Evolutionary conservation across 2,888 invertebrate genomes (phyloP).

Genomic region (Opisthograptis luteolata): DNA sequence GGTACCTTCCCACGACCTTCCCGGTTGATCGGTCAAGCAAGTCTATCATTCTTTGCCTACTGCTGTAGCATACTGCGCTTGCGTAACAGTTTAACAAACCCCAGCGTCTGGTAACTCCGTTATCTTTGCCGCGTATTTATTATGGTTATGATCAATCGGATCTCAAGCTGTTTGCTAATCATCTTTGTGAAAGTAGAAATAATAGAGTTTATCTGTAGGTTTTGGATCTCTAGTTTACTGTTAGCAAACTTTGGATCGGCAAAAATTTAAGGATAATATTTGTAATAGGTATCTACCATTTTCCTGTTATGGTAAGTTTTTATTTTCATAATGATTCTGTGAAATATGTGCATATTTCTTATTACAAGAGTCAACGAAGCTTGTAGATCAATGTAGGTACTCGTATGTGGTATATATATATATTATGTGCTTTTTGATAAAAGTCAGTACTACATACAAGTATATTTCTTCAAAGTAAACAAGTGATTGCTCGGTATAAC

Average conservation of each 20-base stretch:
- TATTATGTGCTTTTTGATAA: too few species aligned
- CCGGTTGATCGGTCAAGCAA: slow-evolving; percentile 48
- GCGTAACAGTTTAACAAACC: slow-evolving; percentile 37
- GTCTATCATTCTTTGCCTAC: slow-evolving; percentile 38
- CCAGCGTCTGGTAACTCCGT: slow-evolving; percentile 42
- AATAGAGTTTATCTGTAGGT: slow-evolving; percentile 1
- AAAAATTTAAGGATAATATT: too few species aligned
- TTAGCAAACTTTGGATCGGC: background rate
- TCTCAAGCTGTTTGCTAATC: slow-evolving; percentile 13
- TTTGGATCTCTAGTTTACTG: background rate
- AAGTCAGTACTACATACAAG: too few species aligned
- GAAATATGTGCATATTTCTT: too few species aligned
- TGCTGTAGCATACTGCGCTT: slow-evolving; percentile 32
- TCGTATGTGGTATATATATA: too few species aligned
- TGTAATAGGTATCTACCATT: background rate
- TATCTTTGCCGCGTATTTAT: slow-evolving; percentile 43
- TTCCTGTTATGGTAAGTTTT: too few species aligned
- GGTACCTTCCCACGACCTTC: slow-evolving; percentile 52
- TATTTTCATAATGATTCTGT: too few species aligned
- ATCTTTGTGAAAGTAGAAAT: slow-evolving; percentile 15
- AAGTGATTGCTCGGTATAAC: too few species aligned
- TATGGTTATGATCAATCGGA: slow-evolving; percentile 7
- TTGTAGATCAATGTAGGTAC: too few species aligned
- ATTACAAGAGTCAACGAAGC: too few species aligned
- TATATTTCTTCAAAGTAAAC: too few species aligned